phyloP scores from a whole-genome alignment of 2,113 vertebrate genomes.

The Pongo abelii region DNA sequence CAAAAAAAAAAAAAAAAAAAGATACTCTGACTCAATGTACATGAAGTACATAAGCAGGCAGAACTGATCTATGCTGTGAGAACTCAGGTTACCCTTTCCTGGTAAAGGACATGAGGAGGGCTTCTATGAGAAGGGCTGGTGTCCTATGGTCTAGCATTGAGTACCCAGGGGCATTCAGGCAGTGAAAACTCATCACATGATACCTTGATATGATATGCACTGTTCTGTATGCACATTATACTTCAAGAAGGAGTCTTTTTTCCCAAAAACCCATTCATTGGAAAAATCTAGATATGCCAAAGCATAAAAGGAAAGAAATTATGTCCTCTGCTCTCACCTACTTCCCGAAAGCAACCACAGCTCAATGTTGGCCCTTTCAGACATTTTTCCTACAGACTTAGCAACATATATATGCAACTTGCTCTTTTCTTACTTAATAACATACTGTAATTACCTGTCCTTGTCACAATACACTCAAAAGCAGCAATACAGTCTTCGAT shows the following conservation, averaged over 20 bases:
- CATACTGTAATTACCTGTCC: background rate
- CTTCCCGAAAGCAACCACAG: background rate
- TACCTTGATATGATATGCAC: background rate
- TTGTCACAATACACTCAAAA: background rate
- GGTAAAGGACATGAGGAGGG: background rate
- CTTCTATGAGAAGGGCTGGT: background rate
- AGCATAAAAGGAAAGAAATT: background rate
- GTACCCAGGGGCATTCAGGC: background rate
- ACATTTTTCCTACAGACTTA: background rate
- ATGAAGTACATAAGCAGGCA: background rate
- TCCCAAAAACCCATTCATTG: background rate
- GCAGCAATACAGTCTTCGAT: background rate
- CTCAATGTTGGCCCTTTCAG: background rate
- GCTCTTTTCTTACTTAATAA: background rate
- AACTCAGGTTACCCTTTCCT: background rate
- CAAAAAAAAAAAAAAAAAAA: background rate
- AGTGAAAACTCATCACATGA: background rate
- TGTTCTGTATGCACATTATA: background rate
- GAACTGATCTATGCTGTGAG: background rate
- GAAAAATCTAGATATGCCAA: background rate
- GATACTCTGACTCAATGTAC: background rate
- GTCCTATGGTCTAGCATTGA: background rate
- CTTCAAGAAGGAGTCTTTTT: background rate
- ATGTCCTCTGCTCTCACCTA: background rate
- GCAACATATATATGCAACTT: background rate